Evolutionary conservation across 1,140 invertebrate genomes (phyloP).

Genomic region (Drosophila watanabei): DNA sequence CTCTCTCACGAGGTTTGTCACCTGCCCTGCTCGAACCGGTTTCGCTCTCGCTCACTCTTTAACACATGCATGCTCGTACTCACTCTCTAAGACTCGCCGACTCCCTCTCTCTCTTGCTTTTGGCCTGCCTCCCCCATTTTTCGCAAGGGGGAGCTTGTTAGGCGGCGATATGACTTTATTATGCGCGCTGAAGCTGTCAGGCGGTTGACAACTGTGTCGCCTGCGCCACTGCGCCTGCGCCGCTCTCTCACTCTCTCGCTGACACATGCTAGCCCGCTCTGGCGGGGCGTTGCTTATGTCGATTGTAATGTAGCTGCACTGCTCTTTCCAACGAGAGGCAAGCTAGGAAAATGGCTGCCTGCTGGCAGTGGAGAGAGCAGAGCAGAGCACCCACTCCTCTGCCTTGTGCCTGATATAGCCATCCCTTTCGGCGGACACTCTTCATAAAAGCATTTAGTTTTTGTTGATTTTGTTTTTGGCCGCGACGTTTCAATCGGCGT

Average conservation of each 20-base stretch:
- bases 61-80: neutral
- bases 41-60: slow-evolving; percentile 53
- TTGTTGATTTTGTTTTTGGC: slow-evolving; percentile 80
- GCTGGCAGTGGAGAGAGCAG: slow-evolving; percentile 63
- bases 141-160: slow-evolving; percentile 67
- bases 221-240: slow-evolving; percentile 59
- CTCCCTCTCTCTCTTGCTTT: slow-evolving; percentile 3
- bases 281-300: slow-evolving; percentile 58
- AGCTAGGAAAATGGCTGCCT: slow-evolving; percentile 73
- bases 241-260: slow-evolving; percentile 43
- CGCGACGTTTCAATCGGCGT: slow-evolving; percentile 79
- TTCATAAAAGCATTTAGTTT: slow-evolving; percentile 68
- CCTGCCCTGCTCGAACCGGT: slow-evolving; percentile 54
- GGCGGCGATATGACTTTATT: slow-evolving; percentile 81
- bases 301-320: slow-evolving; percentile 22
- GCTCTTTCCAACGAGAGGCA: slow-evolving; percentile 34
- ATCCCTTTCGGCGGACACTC: slow-evolving; percentile 16
- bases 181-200: slow-evolving; percentile 80
- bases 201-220: slow-evolving; percentile 82
- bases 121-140: slow-evolving; percentile 16
- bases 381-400: slow-evolving; percentile 50
- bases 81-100: neutral
- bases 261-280: neutral
- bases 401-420: neutral
- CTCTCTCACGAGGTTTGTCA: slow-evolving; percentile 50